Base-by-base conservation (phyloP, 2,797 vertebrate species). In the Eulemur rubriventer region DNA sequence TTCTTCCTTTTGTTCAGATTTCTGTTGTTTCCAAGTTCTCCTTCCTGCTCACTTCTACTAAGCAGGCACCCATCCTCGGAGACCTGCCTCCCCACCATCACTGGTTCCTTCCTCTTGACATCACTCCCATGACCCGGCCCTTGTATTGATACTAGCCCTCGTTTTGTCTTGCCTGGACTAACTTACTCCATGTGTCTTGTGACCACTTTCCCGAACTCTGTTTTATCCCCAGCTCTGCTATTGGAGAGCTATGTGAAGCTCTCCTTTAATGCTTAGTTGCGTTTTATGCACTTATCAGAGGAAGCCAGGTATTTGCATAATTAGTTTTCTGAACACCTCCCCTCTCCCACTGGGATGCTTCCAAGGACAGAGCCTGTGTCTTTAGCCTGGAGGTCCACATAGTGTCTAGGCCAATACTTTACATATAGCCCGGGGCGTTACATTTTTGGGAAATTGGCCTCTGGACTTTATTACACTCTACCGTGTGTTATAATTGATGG, bases 51-150 rank as follows among this genome's bases (percentile, higher is more conserved):
- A 13, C 6, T 80, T 41, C 33, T 26, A 22, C 52, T 55, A 20
- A 73, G 78, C 41, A 46, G 57, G 38, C 7, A 6, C 18, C 22
- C 28, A 3, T 17, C 35, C 80, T 35, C 18, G 13, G 55, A 12
- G 22, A 9, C 41, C 14, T 0, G 18, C n/a, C 57, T 85, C 24
- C 41, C 26, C 17, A 6, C 2, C 0, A 0, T 16, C 48, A 46
- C 83, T n/a, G 9, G 18, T 12, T 70, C 61, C 69, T 76, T 52
- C 33, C 0, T 1, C 18, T 65, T 24, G 2, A 17, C 48, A 24
- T 63, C 46, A n/a, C 11, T 55, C 4, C n/a, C 24, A 22, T 41
- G 7, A 14, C 28, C 33, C 17, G 24, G 30, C 79, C 50, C 41
- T 61, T 12, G 14, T 6, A 28, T 59, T 59, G 26, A 28, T 59